Conservation (phyloP, 2,797 vertebrate genomes). For the Lindbergichthys nudifrons region DNA sequence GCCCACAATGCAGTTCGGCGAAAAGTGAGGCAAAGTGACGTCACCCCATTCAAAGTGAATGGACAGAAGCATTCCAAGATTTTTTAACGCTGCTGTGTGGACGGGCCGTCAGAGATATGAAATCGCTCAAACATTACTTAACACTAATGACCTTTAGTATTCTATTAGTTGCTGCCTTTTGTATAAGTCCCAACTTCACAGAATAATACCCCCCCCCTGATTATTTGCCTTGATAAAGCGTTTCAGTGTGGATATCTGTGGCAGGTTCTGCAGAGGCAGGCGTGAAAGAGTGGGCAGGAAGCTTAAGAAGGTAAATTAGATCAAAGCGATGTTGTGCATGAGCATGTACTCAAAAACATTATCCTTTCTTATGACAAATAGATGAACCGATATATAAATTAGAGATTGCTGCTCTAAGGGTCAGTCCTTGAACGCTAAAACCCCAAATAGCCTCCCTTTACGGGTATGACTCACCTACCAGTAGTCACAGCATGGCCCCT, state of each 20-base stretch:
- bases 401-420: slow-evolving; percentile 5
- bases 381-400: background rate
- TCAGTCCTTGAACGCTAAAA: slow-evolving; percentile 47
- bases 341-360: slow-evolving; percentile 19
- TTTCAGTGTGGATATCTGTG: slow-evolving; percentile 59
- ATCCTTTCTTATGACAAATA: slow-evolving; percentile 10
- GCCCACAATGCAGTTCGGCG: too few species aligned
- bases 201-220: slow-evolving; percentile 12
- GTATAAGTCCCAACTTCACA: slow-evolving; percentile 11
- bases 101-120: too few species aligned
- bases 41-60: too few species aligned
- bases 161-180: slow-evolving; percentile 15
- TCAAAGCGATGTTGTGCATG: slow-evolving; percentile 28
- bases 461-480: slow-evolving; percentile 70
- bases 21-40: too few species aligned
- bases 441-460: slow-evolving; percentile 58
- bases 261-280: slow-evolving; percentile 38
- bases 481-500: slow-evolving; percentile 49
- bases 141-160: background rate
- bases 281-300: slow-evolving; percentile 52
- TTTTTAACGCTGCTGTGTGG: too few species aligned
- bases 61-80: too few species aligned
- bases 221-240: slow-evolving; percentile 53
- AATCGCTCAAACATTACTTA: too few species aligned
- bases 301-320: slow-evolving; percentile 58